These are phyloP conservation scores for Melanocharis versteri DNA, from an alignment of 2,113 vertebrate genomes.

Conservation along the genomic window DNA sequence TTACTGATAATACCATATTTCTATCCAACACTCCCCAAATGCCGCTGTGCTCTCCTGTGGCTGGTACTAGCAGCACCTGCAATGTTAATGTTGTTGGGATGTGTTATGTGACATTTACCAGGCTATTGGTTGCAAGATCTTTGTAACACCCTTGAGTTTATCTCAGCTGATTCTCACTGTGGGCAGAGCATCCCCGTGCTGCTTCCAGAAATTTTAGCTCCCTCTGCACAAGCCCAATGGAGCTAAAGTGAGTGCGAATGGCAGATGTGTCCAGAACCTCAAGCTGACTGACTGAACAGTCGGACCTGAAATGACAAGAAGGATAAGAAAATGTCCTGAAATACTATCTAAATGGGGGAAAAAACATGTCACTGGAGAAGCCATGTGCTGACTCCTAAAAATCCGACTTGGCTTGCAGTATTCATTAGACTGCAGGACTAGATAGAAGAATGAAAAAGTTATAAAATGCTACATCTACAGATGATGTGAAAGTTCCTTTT, in stretches of 20 bases:
- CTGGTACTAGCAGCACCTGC: not conserved
- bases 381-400: not conserved
- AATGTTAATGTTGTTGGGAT: not conserved
- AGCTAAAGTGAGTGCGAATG: rapidly evolving
- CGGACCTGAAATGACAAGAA: not conserved
- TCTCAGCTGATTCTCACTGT: not conserved
- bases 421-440: not conserved
- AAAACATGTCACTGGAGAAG: not conserved
- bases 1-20: not conserved
- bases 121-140: not conserved
- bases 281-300: not conserved
- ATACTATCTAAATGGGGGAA: not conserved
- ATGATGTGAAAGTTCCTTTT: not conserved
- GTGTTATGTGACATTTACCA: not conserved
- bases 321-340: not conserved
- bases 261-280: rapidly evolving
- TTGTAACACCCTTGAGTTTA: not conserved
- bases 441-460: not conserved
- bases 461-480: not conserved
- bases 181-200: not conserved
- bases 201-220: not conserved
- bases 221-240: not conserved
- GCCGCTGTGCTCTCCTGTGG: not conserved
- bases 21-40: not conserved
- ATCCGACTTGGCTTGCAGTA: not conserved